These are phyloP conservation scores for Ondatra zibethicus DNA, from an alignment of 2,113 vertebrate species.

Conservation along the genomic window DNA sequence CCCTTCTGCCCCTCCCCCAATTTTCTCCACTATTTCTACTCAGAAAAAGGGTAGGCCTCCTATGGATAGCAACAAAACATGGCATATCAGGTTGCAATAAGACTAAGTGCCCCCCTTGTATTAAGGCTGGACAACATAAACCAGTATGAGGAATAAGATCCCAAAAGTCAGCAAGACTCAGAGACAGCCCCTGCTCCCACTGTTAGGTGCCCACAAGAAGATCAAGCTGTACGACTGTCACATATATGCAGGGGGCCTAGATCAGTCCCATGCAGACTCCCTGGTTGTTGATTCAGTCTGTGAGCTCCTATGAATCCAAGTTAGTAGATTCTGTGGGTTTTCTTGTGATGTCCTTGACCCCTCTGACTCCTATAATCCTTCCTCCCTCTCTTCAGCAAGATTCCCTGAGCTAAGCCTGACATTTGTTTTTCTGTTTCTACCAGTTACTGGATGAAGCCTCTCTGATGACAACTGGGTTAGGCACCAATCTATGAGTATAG, in stretches of 20 bases:
- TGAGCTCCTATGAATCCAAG: background rate
- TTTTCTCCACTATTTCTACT: background rate
- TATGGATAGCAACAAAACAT: background rate
- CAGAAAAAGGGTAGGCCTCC: background rate
- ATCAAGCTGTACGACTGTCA: background rate
- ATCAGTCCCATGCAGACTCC: background rate
- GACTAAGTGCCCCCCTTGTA: background rate
- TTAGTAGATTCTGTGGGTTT: background rate
- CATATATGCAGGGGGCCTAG: background rate
- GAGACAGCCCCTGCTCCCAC: background rate
- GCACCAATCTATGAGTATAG: background rate
- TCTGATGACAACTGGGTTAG: background rate
- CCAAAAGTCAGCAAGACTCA: background rate
- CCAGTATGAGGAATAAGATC: background rate
- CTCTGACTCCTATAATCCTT: background rate
- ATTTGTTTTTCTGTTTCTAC: background rate
- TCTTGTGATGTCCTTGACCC: background rate
- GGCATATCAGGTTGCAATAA: background rate
- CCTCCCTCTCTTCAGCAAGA: background rate
- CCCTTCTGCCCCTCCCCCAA: background rate
- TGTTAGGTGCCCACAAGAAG: background rate
- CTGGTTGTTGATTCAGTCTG: background rate
- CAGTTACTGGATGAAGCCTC: background rate
- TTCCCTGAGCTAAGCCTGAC: background rate
- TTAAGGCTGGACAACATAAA: background rate